phyloP scores from a whole-genome alignment of 2,888 invertebrate genomes.

The Cataglyphis cursor region DNA sequence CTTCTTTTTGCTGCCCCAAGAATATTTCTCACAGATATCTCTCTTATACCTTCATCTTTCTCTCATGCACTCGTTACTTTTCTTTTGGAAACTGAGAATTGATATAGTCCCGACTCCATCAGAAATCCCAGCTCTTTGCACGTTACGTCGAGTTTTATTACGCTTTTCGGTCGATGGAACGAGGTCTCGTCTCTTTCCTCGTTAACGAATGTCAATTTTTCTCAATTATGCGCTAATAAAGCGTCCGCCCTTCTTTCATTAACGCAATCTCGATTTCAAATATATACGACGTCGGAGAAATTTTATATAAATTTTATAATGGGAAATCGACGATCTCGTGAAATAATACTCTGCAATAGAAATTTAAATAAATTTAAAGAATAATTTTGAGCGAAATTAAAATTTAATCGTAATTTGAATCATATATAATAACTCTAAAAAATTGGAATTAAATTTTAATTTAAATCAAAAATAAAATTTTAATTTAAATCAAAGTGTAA shows the following conservation, averaged over 20 bases:
- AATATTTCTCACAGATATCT: not conserved
- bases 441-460: slow-evolving; percentile 16
- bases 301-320: not conserved
- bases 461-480: not conserved
- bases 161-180: slow-evolving; percentile 21
- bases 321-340: not conserved
- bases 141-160: slow-evolving; percentile 52
- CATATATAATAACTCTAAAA: not conserved
- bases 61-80: slow-evolving; percentile 45
- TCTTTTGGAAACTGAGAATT: slow-evolving; percentile 42
- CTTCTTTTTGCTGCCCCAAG: not conserved
- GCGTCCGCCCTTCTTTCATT: slow-evolving; percentile 44
- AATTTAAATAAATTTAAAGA: slow-evolving; percentile 12
- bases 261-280: slow-evolving; percentile 37
- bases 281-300: slow-evolving; percentile 1
- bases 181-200: slow-evolving; percentile 25
- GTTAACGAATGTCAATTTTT: slow-evolving; percentile 71
- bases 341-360: not conserved
- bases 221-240: slow-evolving; percentile 69
- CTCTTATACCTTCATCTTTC: slow-evolving; percentile 31
- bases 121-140: not conserved
- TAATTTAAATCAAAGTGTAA: not conserved
- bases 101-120: slow-evolving; percentile 21
- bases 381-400: not conserved
- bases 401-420: not conserved